A percentile compares a stretch with the other conserved stretches of the same genome.
phyloP scores from a whole-genome alignment of 2,113 vertebrate species.

The Sclerurus mexicanus region DNA sequence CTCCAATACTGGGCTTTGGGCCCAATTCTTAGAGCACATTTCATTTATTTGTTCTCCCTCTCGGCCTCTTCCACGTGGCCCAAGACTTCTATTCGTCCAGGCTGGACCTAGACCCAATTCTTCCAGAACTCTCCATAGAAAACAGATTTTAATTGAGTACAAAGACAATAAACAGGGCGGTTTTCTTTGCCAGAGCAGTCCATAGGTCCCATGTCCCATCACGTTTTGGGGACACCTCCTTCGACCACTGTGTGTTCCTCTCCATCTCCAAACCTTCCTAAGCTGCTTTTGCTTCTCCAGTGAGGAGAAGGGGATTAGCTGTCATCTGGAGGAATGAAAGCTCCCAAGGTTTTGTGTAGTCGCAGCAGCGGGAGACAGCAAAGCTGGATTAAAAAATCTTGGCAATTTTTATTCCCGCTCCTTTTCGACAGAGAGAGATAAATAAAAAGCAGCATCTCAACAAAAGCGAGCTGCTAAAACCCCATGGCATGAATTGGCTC shows the following conservation, averaged over 20 bases:
- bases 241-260: neutral
- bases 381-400: conserved; percentile 4
- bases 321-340: neutral
- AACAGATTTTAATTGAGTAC: neutral
- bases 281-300: neutral
- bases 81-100: neutral
- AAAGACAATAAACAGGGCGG: rapidly evolving
- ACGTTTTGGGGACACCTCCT: neutral
- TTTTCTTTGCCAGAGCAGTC: neutral
- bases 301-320: neutral
- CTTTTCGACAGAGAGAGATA: neutral
- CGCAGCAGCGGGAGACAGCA: neutral
- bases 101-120: neutral
- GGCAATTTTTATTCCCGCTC: conserved; percentile 1
- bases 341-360: neutral
- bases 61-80: too few relatives aligned
- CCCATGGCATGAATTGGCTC: neutral
- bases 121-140: neutral
- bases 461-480: neutral
- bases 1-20: neutral
- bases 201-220: neutral
- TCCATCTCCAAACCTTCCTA: neutral
- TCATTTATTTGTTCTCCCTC: too few relatives aligned
- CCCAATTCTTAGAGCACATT: neutral
- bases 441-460: neutral